phyloP scores from a whole-genome alignment of 1,140 invertebrate genomes.

The Plectus sambesii region DNA sequence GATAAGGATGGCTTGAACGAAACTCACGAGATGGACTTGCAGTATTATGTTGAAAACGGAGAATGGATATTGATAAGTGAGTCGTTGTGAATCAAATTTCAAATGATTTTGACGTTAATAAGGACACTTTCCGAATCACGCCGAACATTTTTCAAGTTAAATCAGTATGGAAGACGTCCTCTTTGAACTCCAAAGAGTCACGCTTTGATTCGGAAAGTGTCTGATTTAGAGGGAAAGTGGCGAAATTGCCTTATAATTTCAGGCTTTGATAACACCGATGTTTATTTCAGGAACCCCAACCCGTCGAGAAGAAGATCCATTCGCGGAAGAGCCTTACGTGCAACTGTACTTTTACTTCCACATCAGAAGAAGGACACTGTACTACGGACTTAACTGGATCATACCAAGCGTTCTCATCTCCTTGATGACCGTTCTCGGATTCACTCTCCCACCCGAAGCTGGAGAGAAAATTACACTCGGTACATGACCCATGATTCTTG shows the following conservation, averaged over 20 bases:
- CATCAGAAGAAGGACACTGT: constrained; percentile 62
- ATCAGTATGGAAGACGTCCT: not conserved
- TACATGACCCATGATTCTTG: too few relatives aligned
- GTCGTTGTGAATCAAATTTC: not conserved
- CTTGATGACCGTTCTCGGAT: constrained; percentile 68
- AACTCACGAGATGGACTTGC: constrained; percentile 51
- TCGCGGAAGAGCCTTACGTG: constrained; percentile 31
- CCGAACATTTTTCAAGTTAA: constrained; percentile 5
- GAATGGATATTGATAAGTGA: constrained; percentile 47
- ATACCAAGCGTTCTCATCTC: constrained; percentile 78
- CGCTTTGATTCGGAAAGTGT: too few relatives aligned
- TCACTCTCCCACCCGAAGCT: constrained; percentile 79
- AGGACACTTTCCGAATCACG: constrained; percentile 2
- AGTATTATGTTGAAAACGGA: constrained; percentile 50
- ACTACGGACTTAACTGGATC: constrained; percentile 82
- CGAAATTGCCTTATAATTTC: too few relatives aligned
- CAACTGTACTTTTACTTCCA: constrained; percentile 50
- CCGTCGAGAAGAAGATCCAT: constrained; percentile 14
- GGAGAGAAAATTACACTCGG: constrained; percentile 68
- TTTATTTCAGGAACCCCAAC: constrained; percentile 16
- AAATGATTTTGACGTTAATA: not conserved
- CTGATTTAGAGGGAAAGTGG: too few relatives aligned
- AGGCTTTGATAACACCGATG: constrained; percentile 6
- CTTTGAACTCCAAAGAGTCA: too few relatives aligned
- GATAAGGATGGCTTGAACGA: constrained; percentile 27